Percentiles rank a stretch among this genome's conserved stretches.
Conservation (phyloP, 2,888 invertebrate genomes). For the Drosophila bunnanda region DNA sequence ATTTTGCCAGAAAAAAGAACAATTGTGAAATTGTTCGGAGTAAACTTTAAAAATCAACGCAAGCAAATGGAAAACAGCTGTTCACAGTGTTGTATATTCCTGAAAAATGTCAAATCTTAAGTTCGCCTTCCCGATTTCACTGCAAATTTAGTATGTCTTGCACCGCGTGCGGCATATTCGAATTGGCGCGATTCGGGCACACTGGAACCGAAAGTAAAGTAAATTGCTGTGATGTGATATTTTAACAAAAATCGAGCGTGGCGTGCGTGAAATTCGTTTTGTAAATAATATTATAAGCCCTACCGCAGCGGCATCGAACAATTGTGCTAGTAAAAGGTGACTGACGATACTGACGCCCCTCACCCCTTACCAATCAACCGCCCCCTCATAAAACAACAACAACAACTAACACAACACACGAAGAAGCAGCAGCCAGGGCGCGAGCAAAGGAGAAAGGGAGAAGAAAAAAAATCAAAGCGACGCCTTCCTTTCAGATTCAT, state of each 20-base stretch:
- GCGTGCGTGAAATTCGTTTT: conserved; percentile 39
- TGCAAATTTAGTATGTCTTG: neutral
- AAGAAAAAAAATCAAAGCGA: conserved; percentile 33
- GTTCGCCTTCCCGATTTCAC: neutral
- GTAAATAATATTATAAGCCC: conserved; percentile 36
- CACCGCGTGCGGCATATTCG: neutral
- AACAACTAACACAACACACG: conserved; percentile 9
- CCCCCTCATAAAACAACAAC: conserved; percentile 11
- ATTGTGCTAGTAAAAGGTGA: conserved; percentile 32
- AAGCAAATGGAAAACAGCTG: conserved; percentile 17
- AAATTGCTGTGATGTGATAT: conserved; percentile 28
- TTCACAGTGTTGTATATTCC: conserved; percentile 1
- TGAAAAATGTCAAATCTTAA: neutral
- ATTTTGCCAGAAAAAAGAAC: conserved; percentile 79
- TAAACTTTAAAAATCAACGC: conserved; percentile 10
- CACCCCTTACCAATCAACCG: neutral
- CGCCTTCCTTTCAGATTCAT: conserved; percentile 35
- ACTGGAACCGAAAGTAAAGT: conserved; percentile 13
- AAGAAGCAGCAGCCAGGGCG: conserved; percentile 17
- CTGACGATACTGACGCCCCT: conserved; percentile 10
- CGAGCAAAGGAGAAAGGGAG: conserved; percentile 21
- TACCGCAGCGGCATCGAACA: neutral
- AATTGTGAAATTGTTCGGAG: conserved; percentile 21
- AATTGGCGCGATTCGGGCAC: conserved; percentile 8
- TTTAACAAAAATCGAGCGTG: conserved; percentile 30